phyloP scores from a whole-genome alignment of 2,888 invertebrate species.

The Deilephila elpenor region DNA sequence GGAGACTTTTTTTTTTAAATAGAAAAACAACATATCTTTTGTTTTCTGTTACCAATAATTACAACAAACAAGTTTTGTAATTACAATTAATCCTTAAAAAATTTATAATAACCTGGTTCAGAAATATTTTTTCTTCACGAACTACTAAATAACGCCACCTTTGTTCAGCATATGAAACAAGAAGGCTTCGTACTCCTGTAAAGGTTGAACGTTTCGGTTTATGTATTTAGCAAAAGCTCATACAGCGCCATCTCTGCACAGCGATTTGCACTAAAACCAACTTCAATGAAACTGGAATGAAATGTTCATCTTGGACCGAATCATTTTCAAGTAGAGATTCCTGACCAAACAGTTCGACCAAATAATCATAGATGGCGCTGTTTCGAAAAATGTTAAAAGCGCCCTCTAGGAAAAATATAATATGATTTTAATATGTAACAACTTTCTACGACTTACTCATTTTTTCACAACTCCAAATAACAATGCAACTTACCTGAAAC shows the following conservation, averaged over 20 bases:
- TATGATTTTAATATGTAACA: neutral
- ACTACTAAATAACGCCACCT: constrained; percentile 25
- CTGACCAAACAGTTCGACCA: constrained; percentile 33
- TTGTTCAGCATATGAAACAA: neutral
- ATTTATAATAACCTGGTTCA: neutral
- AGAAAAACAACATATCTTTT: no score
- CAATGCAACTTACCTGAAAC: constrained; percentile 16
- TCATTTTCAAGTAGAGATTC: constrained; percentile 12
- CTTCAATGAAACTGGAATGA: neutral
- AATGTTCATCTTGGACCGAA: neutral
- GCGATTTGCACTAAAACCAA: neutral
- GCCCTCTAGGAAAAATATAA: neutral
- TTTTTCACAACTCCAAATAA: neutral
- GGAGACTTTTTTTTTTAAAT: no score
- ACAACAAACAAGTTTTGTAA: neutral
- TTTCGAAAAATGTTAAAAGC: neutral
- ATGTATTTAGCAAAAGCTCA: neutral
- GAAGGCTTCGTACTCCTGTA: neutral
- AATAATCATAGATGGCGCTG: constrained; percentile 45
- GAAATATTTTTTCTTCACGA: no score
- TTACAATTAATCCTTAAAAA: neutral
- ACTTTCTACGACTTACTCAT: neutral
- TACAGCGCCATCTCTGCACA: constrained; percentile 32
- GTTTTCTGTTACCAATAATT: no score
- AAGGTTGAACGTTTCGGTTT: neutral